Conservation (phyloP, 2,888 invertebrate species). For the Torymus auratus region DNA sequence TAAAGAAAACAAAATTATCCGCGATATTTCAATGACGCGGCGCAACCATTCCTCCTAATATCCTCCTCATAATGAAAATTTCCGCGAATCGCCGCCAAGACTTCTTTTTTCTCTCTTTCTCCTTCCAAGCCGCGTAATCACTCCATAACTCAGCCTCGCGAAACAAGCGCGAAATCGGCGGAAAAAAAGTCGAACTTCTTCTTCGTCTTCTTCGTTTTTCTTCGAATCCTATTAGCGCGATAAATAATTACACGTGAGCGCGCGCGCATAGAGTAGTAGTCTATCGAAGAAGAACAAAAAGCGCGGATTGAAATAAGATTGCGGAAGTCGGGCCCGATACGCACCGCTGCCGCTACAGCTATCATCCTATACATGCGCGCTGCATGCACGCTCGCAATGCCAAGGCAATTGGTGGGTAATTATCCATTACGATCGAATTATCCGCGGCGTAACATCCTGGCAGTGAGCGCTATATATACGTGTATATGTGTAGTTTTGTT, state of each 20-base stretch:
- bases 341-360: slow-evolving; percentile 65
- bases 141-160: neutral
- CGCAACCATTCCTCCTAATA: neutral
- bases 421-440: slow-evolving; percentile 74
- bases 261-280: neutral
- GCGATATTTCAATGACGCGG: slow-evolving; percentile 32
- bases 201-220: neutral
- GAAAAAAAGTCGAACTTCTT: neutral
- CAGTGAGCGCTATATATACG: slow-evolving; percentile 37
- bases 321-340: slow-evolving; percentile 63
- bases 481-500: slow-evolving; percentile 13
- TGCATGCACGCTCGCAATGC: slow-evolving; percentile 6
- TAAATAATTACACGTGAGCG: slow-evolving; percentile 42
- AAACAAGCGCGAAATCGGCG: neutral
- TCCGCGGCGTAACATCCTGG: slow-evolving; percentile 69
- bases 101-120: neutral
- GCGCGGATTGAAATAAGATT: slow-evolving; percentile 60
- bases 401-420: slow-evolving; percentile 67
- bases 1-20: slow-evolving; percentile 39
- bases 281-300: neutral
- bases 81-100: neutral
- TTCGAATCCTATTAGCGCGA: slow-evolving; percentile 25
- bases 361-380: too few species aligned
- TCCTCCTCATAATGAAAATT: slow-evolving; percentile 25
- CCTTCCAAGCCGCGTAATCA: neutral